phyloP scores from a whole-genome alignment of 2,888 invertebrate species.

The Galerucella pusilla region DNA sequence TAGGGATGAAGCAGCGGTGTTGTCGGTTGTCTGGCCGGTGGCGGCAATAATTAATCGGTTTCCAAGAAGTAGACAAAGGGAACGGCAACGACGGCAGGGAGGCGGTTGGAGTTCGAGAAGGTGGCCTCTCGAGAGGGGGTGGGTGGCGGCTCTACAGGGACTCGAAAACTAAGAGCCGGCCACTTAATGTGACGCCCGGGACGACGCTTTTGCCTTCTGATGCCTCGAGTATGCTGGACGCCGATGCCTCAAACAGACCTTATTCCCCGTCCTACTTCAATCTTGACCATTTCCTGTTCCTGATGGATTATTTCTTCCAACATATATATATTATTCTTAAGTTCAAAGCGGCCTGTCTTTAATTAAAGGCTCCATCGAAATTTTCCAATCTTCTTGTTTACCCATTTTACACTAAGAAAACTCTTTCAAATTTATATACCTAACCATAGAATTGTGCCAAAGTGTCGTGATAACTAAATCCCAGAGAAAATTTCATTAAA shows the following conservation, averaged over 20 bases:
- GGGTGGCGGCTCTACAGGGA: conserved; percentile 59
- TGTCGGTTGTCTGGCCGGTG: conserved; percentile 15
- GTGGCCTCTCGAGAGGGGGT: conserved; percentile 61
- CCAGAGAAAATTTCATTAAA: conserved; percentile 21
- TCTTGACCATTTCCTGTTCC: conserved; percentile 42
- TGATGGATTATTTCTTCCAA: conserved; percentile 39
- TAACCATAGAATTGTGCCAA: background rate
- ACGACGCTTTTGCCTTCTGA: conserved; percentile 51
- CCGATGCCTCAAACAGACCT: conserved; percentile 44
- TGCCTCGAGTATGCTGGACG: conserved; percentile 23
- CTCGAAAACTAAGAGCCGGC: conserved; percentile 65
- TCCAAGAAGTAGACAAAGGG: conserved; percentile 64
- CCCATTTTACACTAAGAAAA: conserved; percentile 4
- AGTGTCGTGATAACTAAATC: conserved; percentile 3
- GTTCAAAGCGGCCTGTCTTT: conserved; percentile 30
- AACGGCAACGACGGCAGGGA: conserved; percentile 46
- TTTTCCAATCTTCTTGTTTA: conserved; percentile 1
- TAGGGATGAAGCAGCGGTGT: conserved; percentile 54
- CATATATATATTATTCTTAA: conserved; percentile 34
- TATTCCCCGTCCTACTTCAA: conserved; percentile 43
- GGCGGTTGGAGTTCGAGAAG: conserved; percentile 51
- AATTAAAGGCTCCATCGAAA: conserved; percentile 29
- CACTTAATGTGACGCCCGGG: conserved; percentile 67
- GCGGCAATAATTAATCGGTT: conserved; percentile 64
- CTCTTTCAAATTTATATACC: conserved; percentile 8